phyloP scores from a whole-genome alignment of 2,113 vertebrate species.

The Bufo gargarizans region DNA sequence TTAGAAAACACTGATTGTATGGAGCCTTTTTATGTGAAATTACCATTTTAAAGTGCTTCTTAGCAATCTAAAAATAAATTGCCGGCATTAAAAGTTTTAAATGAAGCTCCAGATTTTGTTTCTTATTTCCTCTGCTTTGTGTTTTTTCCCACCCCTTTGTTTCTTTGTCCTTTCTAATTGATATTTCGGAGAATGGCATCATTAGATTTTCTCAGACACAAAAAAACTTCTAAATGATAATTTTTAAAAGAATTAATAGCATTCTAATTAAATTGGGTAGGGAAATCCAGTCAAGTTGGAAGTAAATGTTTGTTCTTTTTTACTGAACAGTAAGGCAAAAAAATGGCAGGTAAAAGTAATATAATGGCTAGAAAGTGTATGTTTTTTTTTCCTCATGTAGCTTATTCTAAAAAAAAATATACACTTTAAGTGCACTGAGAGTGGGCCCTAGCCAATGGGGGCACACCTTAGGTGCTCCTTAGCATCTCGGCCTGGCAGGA shows the following conservation, averaged over 20 bases:
- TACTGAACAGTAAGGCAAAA: not conserved
- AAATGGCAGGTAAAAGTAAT: too few species aligned
- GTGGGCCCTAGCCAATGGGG: too few species aligned
- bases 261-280: constrained; percentile 30
- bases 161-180: constrained; percentile 42
- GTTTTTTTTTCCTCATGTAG: too few species aligned
- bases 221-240: constrained; percentile 13
- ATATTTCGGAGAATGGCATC: constrained; percentile 42
- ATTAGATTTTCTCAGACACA: constrained; percentile 9
- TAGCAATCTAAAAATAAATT: not conserved
- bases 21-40: not conserved
- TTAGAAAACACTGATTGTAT: not conserved
- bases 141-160: constrained; percentile 5
- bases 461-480: too few species aligned
- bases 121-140: not conserved
- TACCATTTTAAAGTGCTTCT: not conserved
- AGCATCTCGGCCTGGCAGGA: too few species aligned
- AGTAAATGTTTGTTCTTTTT: not conserved
- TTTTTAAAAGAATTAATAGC: not conserved
- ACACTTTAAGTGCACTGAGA: too few species aligned
- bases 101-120: not conserved
- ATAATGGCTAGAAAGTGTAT: too few species aligned
- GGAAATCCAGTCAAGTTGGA: not conserved
- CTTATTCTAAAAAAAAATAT: too few species aligned
- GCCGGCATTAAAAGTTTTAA: not conserved